phyloP scores from a whole-genome alignment of 2,113 vertebrate species.

The zebrafish (Danio rerio) region GRCz12tu NC_133188.1:11453001-11453500 shows the following conservation, averaged over 20 bases:
- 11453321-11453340: constrained; percentile 92
- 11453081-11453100: background rate
- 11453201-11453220: constrained; percentile 89
- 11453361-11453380: constrained; percentile 95
- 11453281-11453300: constrained; percentile 84
- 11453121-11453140: constrained; percentile 88
- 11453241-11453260: constrained; percentile 96
- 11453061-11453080: no score
- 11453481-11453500: constrained; percentile 86
- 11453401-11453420: constrained; percentile 78
- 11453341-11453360: constrained; percentile 98
- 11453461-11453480: constrained; percentile 92
- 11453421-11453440: constrained; percentile 69
- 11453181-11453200: constrained; percentile 92
- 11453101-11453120: background rate
- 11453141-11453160: constrained; percentile 92
- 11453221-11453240: constrained; percentile 99
- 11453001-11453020: no score
- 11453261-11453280: constrained; percentile 94
- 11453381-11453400: constrained; percentile 97
- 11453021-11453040: no score
- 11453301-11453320: constrained; percentile 83
- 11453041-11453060: no score
- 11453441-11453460: constrained; percentile 89
- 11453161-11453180: constrained; percentile 98